Percentiles rank a stretch among this genome's conserved stretches.
phyloP scores from a whole-genome alignment of 2,797 vertebrate genomes.

The Buceros bicornis region DNA sequence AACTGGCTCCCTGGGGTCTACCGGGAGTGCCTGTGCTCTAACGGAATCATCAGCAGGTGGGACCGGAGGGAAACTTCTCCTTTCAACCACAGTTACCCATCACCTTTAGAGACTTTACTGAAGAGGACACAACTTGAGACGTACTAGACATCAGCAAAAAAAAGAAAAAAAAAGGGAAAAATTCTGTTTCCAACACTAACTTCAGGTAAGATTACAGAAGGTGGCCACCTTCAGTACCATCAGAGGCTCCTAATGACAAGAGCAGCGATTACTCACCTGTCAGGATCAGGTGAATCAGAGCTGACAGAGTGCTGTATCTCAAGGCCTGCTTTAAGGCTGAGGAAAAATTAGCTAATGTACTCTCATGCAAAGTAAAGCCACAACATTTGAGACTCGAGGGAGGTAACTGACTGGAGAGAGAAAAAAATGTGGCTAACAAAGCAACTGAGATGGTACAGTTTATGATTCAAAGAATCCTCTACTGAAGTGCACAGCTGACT shows the following conservation, averaged over 20 bases:
- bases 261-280: not conserved
- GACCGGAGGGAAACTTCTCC: not conserved
- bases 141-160: not conserved
- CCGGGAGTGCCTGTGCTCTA: not conserved
- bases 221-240: not conserved
- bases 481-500: not conserved
- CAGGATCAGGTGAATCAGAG: not conserved
- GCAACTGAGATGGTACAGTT: not conserved
- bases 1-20: not conserved
- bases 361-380: not conserved
- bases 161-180: not conserved
- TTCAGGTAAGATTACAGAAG: not conserved
- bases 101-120: not conserved
- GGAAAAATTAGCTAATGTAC: not conserved
- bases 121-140: not conserved
- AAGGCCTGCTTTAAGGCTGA: not conserved
- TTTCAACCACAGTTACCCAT: not conserved
- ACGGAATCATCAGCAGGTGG: not conserved
- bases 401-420: not conserved
- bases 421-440: not conserved
- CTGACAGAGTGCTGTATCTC: not conserved
- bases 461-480: not conserved
- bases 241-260: not conserved
- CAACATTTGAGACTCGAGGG: not conserved
- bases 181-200: not conserved